Evolutionary conservation across 2,888 invertebrate genomes (phyloP).

Genomic region (Merodon equestris): DNA sequence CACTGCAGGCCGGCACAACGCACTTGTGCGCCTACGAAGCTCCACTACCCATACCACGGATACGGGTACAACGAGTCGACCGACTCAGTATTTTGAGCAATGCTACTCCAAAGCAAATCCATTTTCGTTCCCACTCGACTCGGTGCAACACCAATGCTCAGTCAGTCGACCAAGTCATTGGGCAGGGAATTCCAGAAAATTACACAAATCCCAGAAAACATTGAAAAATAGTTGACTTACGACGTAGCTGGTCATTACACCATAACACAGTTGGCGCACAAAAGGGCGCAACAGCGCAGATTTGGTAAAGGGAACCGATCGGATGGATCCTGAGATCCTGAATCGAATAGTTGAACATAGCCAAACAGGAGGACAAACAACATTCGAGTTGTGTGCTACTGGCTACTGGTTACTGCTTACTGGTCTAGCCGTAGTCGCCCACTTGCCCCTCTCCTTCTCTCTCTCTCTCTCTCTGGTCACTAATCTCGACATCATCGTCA

Average conservation of each 20-base stretch:
- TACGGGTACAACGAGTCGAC: too few relatives aligned
- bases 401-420: constrained; percentile 24
- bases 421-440: constrained; percentile 1
- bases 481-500: not conserved
- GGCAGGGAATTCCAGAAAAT: constrained; percentile 62
- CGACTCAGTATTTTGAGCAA: constrained; percentile 22
- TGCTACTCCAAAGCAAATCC: constrained; percentile 25
- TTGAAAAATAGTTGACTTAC: constrained; percentile 23
- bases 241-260: not conserved
- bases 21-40: constrained; percentile 17
- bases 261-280: not conserved
- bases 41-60: constrained; percentile 32
- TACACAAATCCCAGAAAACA: constrained; percentile 64
- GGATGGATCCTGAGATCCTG: constrained; percentile 60
- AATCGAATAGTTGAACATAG: not conserved
- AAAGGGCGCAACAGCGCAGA: constrained; percentile 34
- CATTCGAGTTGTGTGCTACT: constrained; percentile 52
- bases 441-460: not conserved
- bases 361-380: constrained; percentile 10
- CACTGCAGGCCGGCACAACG: constrained; percentile 34
- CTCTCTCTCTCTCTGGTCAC: not conserved
- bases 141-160: constrained; percentile 9
- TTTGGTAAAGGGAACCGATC: constrained; percentile 42
- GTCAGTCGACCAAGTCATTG: not conserved
- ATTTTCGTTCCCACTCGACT: constrained; percentile 52